Conservation (phyloP, 2,797 vertebrate species). For the Pseudocheirus occidentalis region DNA sequence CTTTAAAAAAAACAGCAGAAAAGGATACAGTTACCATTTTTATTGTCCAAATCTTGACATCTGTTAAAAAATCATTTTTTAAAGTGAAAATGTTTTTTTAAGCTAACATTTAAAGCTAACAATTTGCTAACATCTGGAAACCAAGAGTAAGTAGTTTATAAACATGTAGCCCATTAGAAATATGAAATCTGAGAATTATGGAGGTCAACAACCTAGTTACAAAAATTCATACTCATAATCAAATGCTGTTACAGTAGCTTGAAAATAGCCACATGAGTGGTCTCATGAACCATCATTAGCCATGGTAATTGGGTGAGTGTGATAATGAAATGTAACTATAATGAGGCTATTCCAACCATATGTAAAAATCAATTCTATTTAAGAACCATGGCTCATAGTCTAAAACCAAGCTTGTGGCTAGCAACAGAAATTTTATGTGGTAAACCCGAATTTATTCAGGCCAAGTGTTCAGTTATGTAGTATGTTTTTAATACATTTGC, state of each 20-base stretch:
- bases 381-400: not conserved
- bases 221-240: not conserved
- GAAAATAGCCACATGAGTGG: not conserved
- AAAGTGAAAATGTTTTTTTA: not conserved
- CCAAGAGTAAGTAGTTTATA: not conserved
- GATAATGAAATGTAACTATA: not conserved
- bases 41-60: not conserved
- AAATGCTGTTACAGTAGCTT: not conserved
- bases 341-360: not conserved
- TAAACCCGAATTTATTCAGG: not conserved
- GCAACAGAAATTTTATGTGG: not conserved
- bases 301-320: not conserved
- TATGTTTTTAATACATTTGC: not conserved
- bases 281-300: not conserved
- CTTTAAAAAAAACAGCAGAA: not conserved
- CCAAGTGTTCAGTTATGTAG: not conserved
- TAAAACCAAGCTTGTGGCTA: not conserved
- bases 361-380: not conserved
- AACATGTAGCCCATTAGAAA: not conserved
- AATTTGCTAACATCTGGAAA: not conserved
- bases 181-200: not conserved
- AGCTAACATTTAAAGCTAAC: not conserved
- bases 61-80: not conserved
- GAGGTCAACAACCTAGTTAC: not conserved
- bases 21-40: not conserved